These are phyloP conservation scores for Alces alces DNA, from an alignment of 2,113 vertebrate genomes.

Conservation along the genomic window DNA sequence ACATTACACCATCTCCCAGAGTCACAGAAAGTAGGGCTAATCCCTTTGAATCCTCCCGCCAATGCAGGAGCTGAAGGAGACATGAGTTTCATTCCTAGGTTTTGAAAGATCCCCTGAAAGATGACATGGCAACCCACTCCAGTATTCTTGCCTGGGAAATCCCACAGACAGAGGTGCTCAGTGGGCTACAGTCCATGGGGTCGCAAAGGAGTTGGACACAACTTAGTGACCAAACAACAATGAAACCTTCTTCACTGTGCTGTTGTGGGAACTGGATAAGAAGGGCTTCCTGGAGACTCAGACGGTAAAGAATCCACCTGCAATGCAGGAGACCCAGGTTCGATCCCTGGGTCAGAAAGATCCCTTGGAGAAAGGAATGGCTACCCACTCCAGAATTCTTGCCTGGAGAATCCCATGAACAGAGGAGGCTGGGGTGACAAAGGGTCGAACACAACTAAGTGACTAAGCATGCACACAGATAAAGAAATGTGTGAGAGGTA, in stretches of 20 bases:
- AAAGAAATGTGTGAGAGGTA: background rate
- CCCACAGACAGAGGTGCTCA: background rate
- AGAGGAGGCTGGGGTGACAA: background rate
- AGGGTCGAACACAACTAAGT: background rate
- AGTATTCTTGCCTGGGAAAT: background rate
- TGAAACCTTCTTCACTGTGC: background rate
- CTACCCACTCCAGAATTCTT: background rate
- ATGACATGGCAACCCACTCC: background rate
- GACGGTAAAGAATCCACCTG: accelerated
- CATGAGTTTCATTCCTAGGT: background rate
- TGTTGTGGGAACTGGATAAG: background rate
- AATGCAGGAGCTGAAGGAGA: background rate
- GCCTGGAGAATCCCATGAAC: background rate
- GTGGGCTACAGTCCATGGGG: background rate
- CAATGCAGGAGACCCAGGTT: background rate
- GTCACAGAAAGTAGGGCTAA: background rate
- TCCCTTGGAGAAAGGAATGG: background rate
- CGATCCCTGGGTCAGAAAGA: background rate
- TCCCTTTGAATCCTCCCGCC: background rate
- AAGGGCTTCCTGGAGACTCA: background rate
- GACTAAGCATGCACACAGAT: background rate
- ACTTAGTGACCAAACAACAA: background rate
- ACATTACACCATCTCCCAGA: background rate
- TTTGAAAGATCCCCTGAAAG: background rate
- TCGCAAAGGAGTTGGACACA: background rate